These are phyloP conservation scores for Gallinago undulata DNA, from an alignment of 2,113 vertebrate genomes.

Conservation along the genomic window DNA sequence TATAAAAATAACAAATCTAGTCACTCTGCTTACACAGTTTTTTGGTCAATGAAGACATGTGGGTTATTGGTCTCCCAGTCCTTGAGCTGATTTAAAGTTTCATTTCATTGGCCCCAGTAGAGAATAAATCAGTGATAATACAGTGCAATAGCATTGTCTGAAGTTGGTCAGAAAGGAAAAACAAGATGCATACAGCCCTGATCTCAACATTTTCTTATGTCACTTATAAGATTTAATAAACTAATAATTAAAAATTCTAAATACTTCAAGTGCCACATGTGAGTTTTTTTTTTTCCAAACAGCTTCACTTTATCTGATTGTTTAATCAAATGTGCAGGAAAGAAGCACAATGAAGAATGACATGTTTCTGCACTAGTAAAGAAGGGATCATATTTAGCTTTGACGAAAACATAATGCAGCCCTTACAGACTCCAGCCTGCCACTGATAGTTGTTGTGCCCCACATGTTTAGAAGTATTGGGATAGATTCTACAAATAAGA, in stretches of 20 bases:
- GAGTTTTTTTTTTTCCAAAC: neutral
- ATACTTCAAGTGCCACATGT: neutral
- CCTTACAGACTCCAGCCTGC: neutral
- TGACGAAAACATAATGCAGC: neutral
- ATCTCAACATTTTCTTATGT: neutral
- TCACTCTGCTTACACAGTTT: neutral
- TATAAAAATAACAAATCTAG: neutral
- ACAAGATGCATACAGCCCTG: neutral
- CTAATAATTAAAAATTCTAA: neutral
- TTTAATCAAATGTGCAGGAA: constrained; percentile 18
- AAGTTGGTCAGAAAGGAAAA: neutral
- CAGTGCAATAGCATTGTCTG: neutral
- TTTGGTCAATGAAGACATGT: neutral
- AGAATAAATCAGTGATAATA: neutral
- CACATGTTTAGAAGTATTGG: neutral
- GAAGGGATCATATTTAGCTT: neutral
- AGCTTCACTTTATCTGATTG: neutral
- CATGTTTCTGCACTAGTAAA: neutral
- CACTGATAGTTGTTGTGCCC: neutral
- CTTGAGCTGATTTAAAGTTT: neutral
- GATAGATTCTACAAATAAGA: neutral
- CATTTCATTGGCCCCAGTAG: neutral
- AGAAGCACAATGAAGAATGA: neutral
- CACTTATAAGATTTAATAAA: neutral
- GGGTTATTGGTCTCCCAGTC: neutral